These are phyloP conservation scores for Ophioninae sp. DNA, from an alignment of 2,888 invertebrate species.

Conservation along the genomic window DNA sequence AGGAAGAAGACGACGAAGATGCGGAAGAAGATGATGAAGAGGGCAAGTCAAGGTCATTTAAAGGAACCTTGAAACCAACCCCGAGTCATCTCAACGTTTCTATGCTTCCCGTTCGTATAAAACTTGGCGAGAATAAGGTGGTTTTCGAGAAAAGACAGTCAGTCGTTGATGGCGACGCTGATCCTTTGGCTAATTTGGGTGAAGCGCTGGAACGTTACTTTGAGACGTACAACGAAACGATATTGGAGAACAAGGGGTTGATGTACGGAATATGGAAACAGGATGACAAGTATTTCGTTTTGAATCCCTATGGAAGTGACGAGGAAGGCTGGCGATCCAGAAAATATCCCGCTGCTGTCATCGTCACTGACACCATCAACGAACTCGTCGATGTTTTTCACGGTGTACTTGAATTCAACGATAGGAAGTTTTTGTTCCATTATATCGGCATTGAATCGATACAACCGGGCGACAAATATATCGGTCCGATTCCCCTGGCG, in stretches of 20 bases:
- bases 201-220: constrained; percentile 77
- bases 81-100: constrained; percentile 72
- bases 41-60: constrained; percentile 27
- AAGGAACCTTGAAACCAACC: constrained; percentile 54
- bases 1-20: constrained; percentile 56
- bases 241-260: constrained; percentile 74
- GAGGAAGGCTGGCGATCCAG: constrained; percentile 73
- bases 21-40: constrained; percentile 48
- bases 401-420: constrained; percentile 74
- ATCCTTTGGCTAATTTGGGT: constrained; percentile 75
- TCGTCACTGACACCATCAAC: constrained; percentile 70
- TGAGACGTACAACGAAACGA: constrained; percentile 67
- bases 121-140: constrained; percentile 68
- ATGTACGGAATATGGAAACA: constrained; percentile 75
- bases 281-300: constrained; percentile 68
- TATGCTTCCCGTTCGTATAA: constrained; percentile 72
- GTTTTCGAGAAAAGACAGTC: constrained; percentile 67
- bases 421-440: constrained; percentile 71
- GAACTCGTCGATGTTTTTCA: constrained; percentile 73
- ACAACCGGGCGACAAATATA: constrained; percentile 68
- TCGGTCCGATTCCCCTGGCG: constrained; percentile 46
- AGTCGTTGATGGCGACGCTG: constrained; percentile 70
- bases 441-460: constrained; percentile 70
- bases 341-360: constrained; percentile 69
- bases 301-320: constrained; percentile 78